Evolutionary conservation across 2,797 vertebrate species (phyloP).

Genomic region (Astyanax mexicanus): DNA sequence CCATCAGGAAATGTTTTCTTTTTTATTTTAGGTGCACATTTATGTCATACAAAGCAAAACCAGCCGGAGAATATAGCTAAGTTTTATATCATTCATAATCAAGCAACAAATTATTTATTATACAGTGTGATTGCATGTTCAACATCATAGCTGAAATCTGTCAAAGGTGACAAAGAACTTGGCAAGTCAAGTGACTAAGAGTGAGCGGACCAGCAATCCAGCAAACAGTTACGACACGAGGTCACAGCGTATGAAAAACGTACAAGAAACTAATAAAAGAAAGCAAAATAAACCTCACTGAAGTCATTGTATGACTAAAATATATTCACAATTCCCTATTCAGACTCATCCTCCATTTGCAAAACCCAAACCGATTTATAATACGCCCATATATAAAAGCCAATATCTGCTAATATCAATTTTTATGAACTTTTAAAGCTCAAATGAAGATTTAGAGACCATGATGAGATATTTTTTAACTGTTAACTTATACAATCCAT

Average conservation of each 20-base stretch:
- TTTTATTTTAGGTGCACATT: slow-evolving; percentile 67
- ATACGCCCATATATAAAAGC: background rate
- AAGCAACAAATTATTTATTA: slow-evolving; percentile 40
- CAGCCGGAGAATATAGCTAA: slow-evolving; percentile 49
- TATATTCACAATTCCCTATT: too few species aligned
- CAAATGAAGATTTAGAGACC: background rate
- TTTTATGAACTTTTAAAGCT: background rate
- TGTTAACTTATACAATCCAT: background rate
- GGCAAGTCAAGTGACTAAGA: background rate
- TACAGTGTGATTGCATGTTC: slow-evolving; percentile 49
- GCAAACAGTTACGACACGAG: background rate
- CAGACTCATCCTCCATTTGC: background rate
- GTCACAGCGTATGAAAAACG: background rate
- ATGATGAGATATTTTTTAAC: background rate
- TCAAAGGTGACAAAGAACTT: slow-evolving; percentile 10
- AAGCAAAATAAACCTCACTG: background rate
- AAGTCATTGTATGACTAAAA: background rate
- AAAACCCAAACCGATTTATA: background rate
- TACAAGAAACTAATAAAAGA: background rate
- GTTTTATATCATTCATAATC: slow-evolving; percentile 41
- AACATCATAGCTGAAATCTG: slow-evolving; percentile 36
- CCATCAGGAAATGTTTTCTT: background rate
- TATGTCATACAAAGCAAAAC: slow-evolving; percentile 70
- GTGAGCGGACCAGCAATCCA: slow-evolving; percentile 13
- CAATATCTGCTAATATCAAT: background rate